A percentile compares a stretch with the other conserved stretches of the same genome.
phyloP scores from a whole-genome alignment of 2,113 vertebrate species.

The Tragelaphus buxtoni region DNA sequence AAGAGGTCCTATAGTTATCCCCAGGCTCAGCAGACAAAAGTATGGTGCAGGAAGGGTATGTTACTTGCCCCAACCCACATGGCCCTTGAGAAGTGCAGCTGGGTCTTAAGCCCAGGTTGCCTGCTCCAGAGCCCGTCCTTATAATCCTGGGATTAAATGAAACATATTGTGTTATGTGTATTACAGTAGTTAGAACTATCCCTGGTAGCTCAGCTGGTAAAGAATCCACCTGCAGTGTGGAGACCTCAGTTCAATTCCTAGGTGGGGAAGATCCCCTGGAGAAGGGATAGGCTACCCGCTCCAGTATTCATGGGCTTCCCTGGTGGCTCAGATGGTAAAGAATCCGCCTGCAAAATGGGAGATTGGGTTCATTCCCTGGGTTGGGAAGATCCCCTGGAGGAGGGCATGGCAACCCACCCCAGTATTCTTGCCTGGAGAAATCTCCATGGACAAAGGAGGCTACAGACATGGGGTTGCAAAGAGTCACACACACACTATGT shows the following conservation, averaged over 20 bases:
- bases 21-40: not conserved
- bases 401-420: not conserved
- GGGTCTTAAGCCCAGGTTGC: not conserved
- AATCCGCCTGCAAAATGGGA: not conserved
- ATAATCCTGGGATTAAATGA: not conserved
- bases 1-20: not conserved
- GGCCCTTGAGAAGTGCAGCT: not conserved
- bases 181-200: not conserved
- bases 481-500: not conserved
- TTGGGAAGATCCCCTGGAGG: not conserved
- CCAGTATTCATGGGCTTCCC: not conserved
- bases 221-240: not conserved
- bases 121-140: not conserved
- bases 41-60: not conserved
- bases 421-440: not conserved
- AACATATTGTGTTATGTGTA: not conserved
- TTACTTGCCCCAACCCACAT: not conserved
- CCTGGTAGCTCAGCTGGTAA: not conserved
- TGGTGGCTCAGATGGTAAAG: not conserved
- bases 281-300: not conserved
- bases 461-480: not conserved
- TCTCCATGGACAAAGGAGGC: not conserved
- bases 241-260: not conserved
- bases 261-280: not conserved
- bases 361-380: not conserved